Percentiles rank a stretch among this genome's conserved stretches.
phyloP scores from a whole-genome alignment of 23 tunicate genomes.

The Diplosoma virens region DNA sequence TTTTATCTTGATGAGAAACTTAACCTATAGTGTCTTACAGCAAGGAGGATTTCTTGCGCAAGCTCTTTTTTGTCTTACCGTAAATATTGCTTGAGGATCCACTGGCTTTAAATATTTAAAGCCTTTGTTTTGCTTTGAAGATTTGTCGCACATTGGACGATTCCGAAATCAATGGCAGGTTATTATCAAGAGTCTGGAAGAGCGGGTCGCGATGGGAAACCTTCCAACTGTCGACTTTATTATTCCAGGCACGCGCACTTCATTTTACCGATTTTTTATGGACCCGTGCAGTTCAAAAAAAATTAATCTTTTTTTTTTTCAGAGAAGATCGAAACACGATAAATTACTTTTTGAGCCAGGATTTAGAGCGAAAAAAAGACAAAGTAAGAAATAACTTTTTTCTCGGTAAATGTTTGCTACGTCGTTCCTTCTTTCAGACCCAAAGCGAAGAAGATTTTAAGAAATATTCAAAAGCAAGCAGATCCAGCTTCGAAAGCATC shows the following conservation, averaged over 20 bases:
- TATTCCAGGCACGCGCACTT: constrained; percentile 59
- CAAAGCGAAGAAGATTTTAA: constrained; percentile 54
- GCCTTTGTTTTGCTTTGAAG: too few species aligned
- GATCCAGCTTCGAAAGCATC: constrained; percentile 49
- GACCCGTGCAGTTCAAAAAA: not conserved
- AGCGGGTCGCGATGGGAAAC: constrained; percentile 87
- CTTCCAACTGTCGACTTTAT: constrained; percentile 75
- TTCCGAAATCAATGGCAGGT: constrained; percentile 94
- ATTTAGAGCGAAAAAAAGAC: constrained; percentile 37
- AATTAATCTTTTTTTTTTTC: not conserved
- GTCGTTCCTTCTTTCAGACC: constrained; percentile 11
- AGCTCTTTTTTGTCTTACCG: too few species aligned
- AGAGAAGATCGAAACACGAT: constrained; percentile 62
- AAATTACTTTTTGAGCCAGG: constrained; percentile 46
- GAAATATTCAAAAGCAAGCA: constrained; percentile 37
- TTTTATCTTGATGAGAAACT: too few species aligned
- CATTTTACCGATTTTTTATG: too few species aligned
- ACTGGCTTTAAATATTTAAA: too few species aligned
- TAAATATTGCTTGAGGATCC: too few species aligned
- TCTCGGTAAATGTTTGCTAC: not conserved
- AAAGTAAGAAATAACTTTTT: constrained; percentile 26
- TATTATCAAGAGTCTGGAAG: constrained; percentile 96
- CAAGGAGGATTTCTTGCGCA: too few species aligned
- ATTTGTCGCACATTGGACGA: constrained; percentile 98
- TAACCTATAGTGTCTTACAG: too few species aligned